A percentile compares a stretch with the other conserved stretches of the same genome.
Evolutionary conservation across 2,113 vertebrate species (phyloP).

Genomic region (Psilopogon haemacephalus): DNA sequence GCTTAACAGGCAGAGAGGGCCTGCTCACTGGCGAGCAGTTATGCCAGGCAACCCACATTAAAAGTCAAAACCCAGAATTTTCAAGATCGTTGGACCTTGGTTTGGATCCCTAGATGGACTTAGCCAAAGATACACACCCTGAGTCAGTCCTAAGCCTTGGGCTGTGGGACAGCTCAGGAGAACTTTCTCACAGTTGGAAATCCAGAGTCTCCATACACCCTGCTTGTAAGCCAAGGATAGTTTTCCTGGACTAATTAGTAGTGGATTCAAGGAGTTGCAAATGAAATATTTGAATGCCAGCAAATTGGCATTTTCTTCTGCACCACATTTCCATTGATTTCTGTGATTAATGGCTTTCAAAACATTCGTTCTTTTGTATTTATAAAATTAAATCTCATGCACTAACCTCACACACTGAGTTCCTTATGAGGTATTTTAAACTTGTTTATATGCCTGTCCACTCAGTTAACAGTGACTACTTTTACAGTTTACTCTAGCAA

Average conservation of each 20-base stretch:
- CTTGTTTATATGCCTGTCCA: background rate
- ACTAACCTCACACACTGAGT: background rate
- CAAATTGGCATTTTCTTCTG: background rate
- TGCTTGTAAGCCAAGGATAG: background rate
- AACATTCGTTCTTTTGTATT: background rate
- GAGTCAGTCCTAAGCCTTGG: background rate
- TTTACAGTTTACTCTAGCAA: background rate
- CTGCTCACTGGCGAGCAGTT: background rate
- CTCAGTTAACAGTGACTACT: background rate
- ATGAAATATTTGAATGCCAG: background rate
- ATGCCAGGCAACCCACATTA: background rate
- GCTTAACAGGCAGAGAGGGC: background rate
- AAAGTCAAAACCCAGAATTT: background rate
- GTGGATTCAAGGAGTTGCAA: background rate
- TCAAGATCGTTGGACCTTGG: background rate
- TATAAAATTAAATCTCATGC: background rate
- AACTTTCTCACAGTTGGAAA: background rate
- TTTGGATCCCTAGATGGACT: background rate
- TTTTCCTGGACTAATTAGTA: background rate
- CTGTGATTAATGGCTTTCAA: background rate
- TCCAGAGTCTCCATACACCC: background rate
- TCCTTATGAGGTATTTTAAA: slow-evolving; percentile 1
- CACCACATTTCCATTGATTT: background rate
- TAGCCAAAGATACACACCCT: background rate
- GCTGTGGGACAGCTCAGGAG: background rate